Evolutionary conservation across 1,140 invertebrate species (phyloP).

Genomic region (Gonioctena quinquepunctata): DNA sequence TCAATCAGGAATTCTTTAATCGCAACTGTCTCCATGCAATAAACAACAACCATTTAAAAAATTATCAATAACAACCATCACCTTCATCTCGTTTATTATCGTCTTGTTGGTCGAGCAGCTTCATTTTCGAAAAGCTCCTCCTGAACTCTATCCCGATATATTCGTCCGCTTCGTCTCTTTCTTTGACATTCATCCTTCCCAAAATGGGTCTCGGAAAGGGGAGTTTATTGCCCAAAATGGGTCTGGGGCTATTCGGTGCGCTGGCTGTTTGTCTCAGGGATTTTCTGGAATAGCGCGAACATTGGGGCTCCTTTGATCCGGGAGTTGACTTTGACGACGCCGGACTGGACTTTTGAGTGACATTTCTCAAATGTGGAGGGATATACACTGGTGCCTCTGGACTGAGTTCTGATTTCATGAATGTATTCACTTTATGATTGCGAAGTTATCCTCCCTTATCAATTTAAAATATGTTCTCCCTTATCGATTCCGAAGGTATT

Average conservation of each 20-base stretch:
- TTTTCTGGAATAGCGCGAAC: constrained; percentile 46
- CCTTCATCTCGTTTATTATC: neutral
- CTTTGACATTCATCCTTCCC: constrained; percentile 37
- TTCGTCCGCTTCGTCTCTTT: constrained; percentile 31
- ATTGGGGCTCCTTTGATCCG: constrained; percentile 23
- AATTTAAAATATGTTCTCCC: neutral
- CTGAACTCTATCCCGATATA: constrained; percentile 44
- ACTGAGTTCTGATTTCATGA: constrained; percentile 35
- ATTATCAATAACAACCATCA: neutral
- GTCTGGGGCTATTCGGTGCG: constrained; percentile 33
- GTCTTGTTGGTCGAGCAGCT: constrained; percentile 13
- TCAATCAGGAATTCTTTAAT: neutral
- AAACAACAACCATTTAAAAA: neutral
- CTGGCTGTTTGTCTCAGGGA: constrained; percentile 30
- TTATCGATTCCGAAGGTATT: neutral
- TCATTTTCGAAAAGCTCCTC: constrained; percentile 40
- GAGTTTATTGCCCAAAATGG: constrained; percentile 45
- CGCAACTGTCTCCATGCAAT: neutral
- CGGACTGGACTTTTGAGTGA: constrained; percentile 5
- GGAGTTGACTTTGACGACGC: neutral
- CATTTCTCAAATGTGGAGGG: constrained; percentile 26
- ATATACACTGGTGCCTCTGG: constrained; percentile 41
- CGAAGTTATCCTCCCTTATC: neutral
- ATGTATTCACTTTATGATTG: neutral
- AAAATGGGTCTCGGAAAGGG: constrained; percentile 45